Base-by-base conservation (phyloP, 1,140 invertebrate genomes). In the Acyrthosiphon pisum region DNA sequence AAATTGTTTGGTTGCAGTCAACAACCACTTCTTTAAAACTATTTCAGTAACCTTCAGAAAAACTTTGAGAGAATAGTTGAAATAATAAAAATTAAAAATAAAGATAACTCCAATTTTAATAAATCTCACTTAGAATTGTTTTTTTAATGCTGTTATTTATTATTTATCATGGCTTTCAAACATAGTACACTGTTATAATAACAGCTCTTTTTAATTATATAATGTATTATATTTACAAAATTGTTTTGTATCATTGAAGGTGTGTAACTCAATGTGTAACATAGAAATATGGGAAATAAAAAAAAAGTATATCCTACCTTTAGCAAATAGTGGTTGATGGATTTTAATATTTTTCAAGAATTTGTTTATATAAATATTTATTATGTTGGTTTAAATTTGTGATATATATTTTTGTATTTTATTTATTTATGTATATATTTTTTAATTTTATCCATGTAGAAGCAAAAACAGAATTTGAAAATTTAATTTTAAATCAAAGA, bases 391-490 rank as follows among this genome's bases (percentile, higher is more conserved):
- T 30, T 60, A 44, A 87, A n/a, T 22, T 48, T 14, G 22, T 30
- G 0, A 44, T 50, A 2, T 41, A 41, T 41, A 41, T 41, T 50
- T 87, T 7, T 41, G 30, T 46, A 46, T 30, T 30, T 60, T 30
- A n/a, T n/a, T n/a, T n/a, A n/a, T n/a, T n/a, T n/a, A n/a, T n/a
- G n/a, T n/a, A 87, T 87, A 46, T 30, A 41, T 87, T 87, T 6
- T 48, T 48, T 48, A 48, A 88, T 88, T 46, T 26, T 88, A 88
- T 30, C 44, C 56, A 56, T 50, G 6, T 76, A 90, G 88, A 90
- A 90, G 50, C 88, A 8, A 37, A 90, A 90, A 22, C 48, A 50
- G 88, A 90, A 53, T 90, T 90, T 90, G 48, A 50, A 90, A 50
- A 90, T 53, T 50, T 90, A 9, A 53, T 53, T 50, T 50, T 48